Conservation (phyloP, 2,888 invertebrate species). For the Aleiodes leptofemur region DNA sequence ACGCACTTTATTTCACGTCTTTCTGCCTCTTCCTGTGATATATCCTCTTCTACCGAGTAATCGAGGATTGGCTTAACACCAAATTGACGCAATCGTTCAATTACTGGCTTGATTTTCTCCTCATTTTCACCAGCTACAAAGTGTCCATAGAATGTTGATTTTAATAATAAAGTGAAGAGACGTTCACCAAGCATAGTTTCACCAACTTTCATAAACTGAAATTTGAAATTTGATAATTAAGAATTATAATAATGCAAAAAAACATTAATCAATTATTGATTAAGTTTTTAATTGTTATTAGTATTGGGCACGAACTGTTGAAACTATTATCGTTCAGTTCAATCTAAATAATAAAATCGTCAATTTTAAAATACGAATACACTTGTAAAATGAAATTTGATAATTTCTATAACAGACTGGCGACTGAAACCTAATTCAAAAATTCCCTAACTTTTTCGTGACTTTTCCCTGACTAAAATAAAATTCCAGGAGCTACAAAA, state of each 20-base stretch:
- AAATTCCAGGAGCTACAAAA: no score
- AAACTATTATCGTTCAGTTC: no score
- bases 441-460: no score
- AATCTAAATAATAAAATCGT: no score
- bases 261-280: neutral
- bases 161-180: constrained; percentile 91
- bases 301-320: no score
- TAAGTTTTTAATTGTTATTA: neutral
- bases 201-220: constrained; percentile 89
- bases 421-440: no score
- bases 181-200: constrained; percentile 86
- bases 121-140: constrained; percentile 99
- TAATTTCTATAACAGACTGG: no score
- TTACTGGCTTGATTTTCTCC: constrained; percentile 88
- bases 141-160: constrained; percentile 97
- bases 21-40: constrained; percentile 94
- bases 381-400: no score
- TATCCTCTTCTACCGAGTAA: constrained; percentile 98
- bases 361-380: no score
- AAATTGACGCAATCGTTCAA: constrained; percentile 91
- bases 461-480: no score
- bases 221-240: neutral
- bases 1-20: constrained; percentile 95
- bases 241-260: neutral
- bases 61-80: constrained; percentile 99